Percentiles rank a stretch among this genome's conserved stretches.
phyloP scores from a whole-genome alignment of 2,797 vertebrate genomes.

The Morus bassanus region DNA sequence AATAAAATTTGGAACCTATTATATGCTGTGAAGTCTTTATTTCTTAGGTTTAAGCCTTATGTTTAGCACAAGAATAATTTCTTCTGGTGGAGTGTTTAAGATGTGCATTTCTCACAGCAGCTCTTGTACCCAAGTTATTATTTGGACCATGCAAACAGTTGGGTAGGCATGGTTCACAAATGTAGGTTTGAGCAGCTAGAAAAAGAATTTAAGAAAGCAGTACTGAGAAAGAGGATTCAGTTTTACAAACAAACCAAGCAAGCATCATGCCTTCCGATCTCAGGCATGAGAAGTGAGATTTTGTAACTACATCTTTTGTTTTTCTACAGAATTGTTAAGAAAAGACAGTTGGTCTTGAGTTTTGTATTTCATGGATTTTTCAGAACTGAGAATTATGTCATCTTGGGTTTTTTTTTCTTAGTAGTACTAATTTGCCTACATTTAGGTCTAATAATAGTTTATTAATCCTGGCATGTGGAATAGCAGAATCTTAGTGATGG shows the following conservation, averaged over 20 bases:
- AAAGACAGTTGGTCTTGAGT: not conserved
- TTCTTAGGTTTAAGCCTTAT: not conserved
- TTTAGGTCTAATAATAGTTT: conserved; percentile 17
- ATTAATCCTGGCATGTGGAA: conserved; percentile 13
- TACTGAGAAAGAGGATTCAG: not conserved
- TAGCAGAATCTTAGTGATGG: not conserved
- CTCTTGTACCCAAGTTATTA: not conserved
- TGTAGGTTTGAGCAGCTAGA: not conserved
- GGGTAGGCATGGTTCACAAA: not conserved
- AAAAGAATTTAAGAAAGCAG: not conserved
- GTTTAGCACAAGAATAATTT: not conserved
- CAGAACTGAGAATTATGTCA: not conserved
- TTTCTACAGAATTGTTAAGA: not conserved
- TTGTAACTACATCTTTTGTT: not conserved
- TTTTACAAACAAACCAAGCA: not conserved
- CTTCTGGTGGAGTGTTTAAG: not conserved
- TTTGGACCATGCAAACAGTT: not conserved
- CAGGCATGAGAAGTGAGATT: not conserved
- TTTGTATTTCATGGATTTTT: not conserved
- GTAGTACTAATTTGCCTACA: not conserved
- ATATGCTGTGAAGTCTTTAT: not conserved
- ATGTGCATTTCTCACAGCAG: not conserved
- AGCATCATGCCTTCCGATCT: not conserved
- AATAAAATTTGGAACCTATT: not conserved
- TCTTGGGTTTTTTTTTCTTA: not conserved